A percentile compares a stretch with the other conserved stretches of the same genome.
Conservation (phyloP, 2,888 invertebrate genomes). For the Lysandra coridon region DNA sequence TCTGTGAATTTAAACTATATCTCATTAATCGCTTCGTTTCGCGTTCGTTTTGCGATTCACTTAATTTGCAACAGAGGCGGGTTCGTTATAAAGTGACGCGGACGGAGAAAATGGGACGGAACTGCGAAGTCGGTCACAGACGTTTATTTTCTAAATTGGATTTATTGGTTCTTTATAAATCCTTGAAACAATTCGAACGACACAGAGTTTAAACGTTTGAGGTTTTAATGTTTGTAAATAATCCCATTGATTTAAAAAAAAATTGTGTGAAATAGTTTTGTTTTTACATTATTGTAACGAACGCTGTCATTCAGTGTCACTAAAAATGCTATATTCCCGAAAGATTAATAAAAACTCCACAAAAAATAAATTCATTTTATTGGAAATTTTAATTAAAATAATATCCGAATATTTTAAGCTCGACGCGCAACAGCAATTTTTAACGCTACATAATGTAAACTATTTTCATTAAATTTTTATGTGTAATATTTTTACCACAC, state of each 20-base stretch:
- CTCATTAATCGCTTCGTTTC: constrained; percentile 29
- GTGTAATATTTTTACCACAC: neutral
- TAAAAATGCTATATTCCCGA: neutral
- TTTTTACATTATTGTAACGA: neutral
- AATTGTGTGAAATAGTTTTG: neutral
- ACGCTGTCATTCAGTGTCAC: neutral
- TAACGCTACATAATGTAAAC: neutral
- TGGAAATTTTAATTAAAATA: constrained; percentile 11
- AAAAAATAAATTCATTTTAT: neutral
- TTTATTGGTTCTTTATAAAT: constrained; percentile 28
- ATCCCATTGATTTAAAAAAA: neutral
- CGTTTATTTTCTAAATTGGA: constrained; percentile 31
- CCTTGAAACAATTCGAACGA: constrained; percentile 22
- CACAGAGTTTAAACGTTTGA: neutral
- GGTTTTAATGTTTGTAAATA: constrained; percentile 4
- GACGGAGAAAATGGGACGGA: constrained; percentile 32
- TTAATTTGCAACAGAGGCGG: constrained; percentile 52
- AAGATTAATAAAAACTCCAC: neutral
- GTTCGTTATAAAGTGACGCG: constrained; percentile 39
- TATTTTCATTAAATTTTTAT: neutral
- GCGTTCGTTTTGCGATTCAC: constrained; percentile 61
- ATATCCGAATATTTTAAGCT: constrained; percentile 4
- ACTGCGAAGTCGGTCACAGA: constrained; percentile 30
- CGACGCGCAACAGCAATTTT: neutral
- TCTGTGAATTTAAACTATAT: constrained; percentile 8